A percentile compares a stretch with the other conserved stretches of the same genome.
Evolutionary conservation across 2,797 vertebrate genomes (phyloP).

Genomic region (Arnoldichthys spilopterus): DNA sequence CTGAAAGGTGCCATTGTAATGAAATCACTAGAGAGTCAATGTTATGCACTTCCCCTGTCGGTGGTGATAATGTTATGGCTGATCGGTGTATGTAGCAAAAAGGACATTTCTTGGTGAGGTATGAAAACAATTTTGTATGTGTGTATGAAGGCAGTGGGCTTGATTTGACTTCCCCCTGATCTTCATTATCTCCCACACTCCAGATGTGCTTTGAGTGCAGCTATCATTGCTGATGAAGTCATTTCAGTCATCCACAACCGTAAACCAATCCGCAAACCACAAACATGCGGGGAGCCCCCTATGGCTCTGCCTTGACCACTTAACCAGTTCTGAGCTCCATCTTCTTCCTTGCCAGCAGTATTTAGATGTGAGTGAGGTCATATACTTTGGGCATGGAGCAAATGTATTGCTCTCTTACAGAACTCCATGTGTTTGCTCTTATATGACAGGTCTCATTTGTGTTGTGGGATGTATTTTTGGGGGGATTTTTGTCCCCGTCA

Average conservation of each 20-base stretch:
- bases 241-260: slow-evolving; percentile 16
- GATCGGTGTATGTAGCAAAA: no score
- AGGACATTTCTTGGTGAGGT: no score
- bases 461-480: not conserved
- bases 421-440: not conserved
- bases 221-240: slow-evolving; percentile 14
- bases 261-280: slow-evolving; percentile 15
- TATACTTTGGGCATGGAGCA: not conserved
- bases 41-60: no score
- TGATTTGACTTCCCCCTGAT: not conserved
- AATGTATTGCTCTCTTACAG: not conserved
- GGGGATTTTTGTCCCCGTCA: no score
- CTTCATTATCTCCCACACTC: slow-evolving; percentile 15
- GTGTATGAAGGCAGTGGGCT: not conserved
- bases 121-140: not conserved
- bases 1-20: no score
- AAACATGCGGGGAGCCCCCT: not conserved
- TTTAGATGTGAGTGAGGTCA: not conserved
- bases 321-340: not conserved
- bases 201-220: slow-evolving; percentile 18
- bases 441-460: not conserved
- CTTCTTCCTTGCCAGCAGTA: not conserved
- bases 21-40: no score
- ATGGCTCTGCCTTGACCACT: not conserved
- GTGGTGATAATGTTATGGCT: no score